Conservation (phyloP, 2,888 invertebrate species). For the Hirudinaria manillensis region DNA sequence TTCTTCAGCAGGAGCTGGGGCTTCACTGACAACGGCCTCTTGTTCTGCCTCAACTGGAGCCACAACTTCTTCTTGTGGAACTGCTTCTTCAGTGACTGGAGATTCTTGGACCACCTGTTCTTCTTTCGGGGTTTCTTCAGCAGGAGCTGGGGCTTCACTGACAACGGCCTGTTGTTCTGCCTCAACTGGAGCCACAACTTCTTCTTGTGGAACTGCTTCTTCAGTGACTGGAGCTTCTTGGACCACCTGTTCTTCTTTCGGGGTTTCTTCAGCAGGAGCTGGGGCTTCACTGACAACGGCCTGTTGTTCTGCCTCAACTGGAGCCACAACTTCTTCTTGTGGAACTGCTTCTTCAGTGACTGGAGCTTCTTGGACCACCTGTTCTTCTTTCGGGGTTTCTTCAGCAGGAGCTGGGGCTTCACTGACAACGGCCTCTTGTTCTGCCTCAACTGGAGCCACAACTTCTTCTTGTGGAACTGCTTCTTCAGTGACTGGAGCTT, state of each 20-base stretch:
- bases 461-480: too few species aligned
- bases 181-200: background rate
- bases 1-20: background rate
- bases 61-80: background rate
- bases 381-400: background rate
- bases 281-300: background rate
- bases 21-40: background rate
- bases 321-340: too few species aligned
- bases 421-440: too few species aligned
- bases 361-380: background rate
- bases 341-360: background rate
- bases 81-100: background rate
- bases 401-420: background rate
- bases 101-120: too few species aligned
- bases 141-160: background rate
- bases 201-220: too few species aligned
- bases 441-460: too few species aligned
- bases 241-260: background rate
- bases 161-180: constrained; percentile 27
- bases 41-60: background rate
- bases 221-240: background rate
- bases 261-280: background rate
- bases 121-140: background rate
- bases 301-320: background rate
- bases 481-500: too few species aligned